Evolutionary conservation across 2,113 vertebrate genomes (phyloP).

Genomic region (Egretta garzetta): DNA sequence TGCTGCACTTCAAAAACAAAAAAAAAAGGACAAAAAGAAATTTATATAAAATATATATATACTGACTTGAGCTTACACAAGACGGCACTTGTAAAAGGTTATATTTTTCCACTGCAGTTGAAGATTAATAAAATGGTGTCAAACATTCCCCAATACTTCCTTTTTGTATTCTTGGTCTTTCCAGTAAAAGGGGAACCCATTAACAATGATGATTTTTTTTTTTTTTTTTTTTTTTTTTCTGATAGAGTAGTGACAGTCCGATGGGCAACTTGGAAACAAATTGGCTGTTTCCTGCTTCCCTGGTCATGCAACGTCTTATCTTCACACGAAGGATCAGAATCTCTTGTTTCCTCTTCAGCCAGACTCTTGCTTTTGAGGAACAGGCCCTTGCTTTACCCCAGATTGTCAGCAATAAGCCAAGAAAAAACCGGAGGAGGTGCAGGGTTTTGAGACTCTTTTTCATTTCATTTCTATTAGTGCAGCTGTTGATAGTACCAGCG

Average conservation of each 20-base stretch:
- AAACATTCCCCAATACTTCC: constrained; percentile 87
- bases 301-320: neutral
- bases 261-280: neutral
- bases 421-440: neutral
- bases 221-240: neutral
- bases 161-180: constrained; percentile 79
- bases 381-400: neutral
- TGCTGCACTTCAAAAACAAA: constrained; percentile 79
- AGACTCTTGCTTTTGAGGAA: constrained; percentile 4
- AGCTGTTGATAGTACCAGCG: constrained; percentile 44
- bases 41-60: constrained; percentile 63
- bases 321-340: constrained; percentile 1
- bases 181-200: constrained; percentile 3
- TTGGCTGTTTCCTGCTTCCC: neutral
- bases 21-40: neutral
- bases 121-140: constrained; percentile 92
- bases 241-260: neutral
- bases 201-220: neutral
- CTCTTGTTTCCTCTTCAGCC: neutral
- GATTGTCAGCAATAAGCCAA: neutral
- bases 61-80: constrained; percentile 74
- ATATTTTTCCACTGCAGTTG: constrained; percentile 98
- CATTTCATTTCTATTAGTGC: constrained; percentile 19
- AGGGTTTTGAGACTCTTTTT: neutral
- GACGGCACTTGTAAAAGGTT: constrained; percentile 95